A percentile compares a stretch with the other conserved stretches of the same genome.
Evolutionary conservation across 2,113 vertebrate genomes (phyloP).

Genomic region (Xiphophorus hellerii): DNA sequence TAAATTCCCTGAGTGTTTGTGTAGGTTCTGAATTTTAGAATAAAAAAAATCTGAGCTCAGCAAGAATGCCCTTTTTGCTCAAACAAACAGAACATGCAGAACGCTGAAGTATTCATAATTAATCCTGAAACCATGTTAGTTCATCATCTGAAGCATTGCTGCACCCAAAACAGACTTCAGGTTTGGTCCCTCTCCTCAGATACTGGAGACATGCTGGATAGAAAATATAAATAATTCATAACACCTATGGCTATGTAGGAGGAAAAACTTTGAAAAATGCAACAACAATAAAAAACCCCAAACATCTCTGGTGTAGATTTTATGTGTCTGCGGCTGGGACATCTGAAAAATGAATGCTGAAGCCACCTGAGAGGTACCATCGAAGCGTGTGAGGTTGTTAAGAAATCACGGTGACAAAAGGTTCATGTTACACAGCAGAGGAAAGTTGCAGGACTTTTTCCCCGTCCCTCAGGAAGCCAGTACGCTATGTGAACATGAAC

Average conservation of each 20-base stretch:
- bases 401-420: conserved; percentile 21
- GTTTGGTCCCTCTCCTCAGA: conserved; percentile 4
- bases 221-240: conserved; percentile 9
- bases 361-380: conserved; percentile 16
- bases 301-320: neutral
- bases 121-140: neutral
- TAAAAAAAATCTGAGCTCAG: conserved; percentile 5
- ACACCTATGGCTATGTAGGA: neutral
- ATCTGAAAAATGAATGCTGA: conserved; percentile 12
- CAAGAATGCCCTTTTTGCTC: neutral
- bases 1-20: neutral
- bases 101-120: conserved; percentile 9
- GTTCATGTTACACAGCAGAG: conserved; percentile 24
- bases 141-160: neutral
- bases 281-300: neutral
- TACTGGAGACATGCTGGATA: neutral
- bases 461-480: conserved; percentile 10
- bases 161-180: conserved; percentile 13
- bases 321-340: neutral
- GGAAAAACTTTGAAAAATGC: conserved; percentile 2
- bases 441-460: conserved; percentile 21
- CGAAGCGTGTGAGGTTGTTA: conserved; percentile 18
- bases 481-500: conserved; percentile 34
- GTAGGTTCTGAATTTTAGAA: conserved; percentile 7
- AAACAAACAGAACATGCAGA: neutral